Base-by-base conservation (phyloP, 2,113 vertebrate species). In the Pyrgilauda ruficollis region DNA sequence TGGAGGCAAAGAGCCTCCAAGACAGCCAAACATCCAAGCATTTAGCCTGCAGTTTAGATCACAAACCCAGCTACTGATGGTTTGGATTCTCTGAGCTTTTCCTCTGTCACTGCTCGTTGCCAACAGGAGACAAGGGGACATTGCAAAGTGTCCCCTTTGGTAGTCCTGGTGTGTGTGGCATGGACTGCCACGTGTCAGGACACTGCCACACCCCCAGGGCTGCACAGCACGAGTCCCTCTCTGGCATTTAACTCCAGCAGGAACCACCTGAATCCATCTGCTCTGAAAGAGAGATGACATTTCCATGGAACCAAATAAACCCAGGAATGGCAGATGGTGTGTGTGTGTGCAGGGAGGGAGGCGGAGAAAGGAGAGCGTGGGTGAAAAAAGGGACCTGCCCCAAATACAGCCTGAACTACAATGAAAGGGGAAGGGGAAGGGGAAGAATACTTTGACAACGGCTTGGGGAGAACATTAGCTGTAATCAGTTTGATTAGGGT, bases 321-420 rank as follows among this genome's bases (percentile, higher is more conserved):
- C 61, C 61, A n/a, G 81, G 61, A 84, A 59, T 23, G 52, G 90
- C 95, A 97, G 96, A 97, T 96, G 95, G 93, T 84, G 58, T 62
- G 87, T 77, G 43, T 35, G 55, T 62, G 66, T 55, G 78, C 84
- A 89, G 66, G 61, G 39, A 91, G 47, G 74, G 87, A 87, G 73
- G 84, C 5, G 11, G 63, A 50, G 41, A 76, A 62, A 82, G 46
- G n/a, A 84, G 55, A 93, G 49, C 0, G 1, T 14, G 56, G 39
- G 89, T 87, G 93, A 68, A 95, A 95, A 95, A 81, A 93, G 78
- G 81, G 44, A 87, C 68, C 63, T 94, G 87, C 64, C 77, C 61
- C 77, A 84, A 93, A 87, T 81, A 70, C 77, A 50, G 55, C 5
- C 24, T 14, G 59, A 84, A 17, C 47, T 41, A 5, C 62, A 41